These are phyloP conservation scores for Lycia hirtaria DNA, from an alignment of 2,888 invertebrate genomes.

Conservation along the genomic window DNA sequence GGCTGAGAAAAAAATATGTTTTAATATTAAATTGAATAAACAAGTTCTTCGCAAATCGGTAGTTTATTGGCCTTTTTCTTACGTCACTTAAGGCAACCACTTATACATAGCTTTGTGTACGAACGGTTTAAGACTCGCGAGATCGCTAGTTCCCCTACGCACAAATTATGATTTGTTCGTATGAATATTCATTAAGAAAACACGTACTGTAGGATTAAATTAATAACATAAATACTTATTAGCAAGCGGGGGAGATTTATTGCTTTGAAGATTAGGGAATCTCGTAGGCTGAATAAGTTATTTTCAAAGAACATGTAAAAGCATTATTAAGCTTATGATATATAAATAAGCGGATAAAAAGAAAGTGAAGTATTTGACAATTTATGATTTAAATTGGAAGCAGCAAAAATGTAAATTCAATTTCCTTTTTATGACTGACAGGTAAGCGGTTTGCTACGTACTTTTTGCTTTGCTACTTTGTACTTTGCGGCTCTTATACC, in stretches of 20 bases:
- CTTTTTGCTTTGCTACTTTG: too few species aligned
- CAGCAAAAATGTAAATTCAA: not conserved
- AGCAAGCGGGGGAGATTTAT: slow-evolving; percentile 10
- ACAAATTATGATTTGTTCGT: slow-evolving; percentile 20
- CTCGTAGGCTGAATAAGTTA: slow-evolving; percentile 2
- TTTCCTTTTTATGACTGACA: too few species aligned
- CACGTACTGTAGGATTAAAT: slow-evolving; percentile 17
- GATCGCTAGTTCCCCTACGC: slow-evolving; percentile 16
- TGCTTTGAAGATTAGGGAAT: slow-evolving; percentile 8
- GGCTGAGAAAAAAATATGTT: too few species aligned
- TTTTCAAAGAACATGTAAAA: not conserved
- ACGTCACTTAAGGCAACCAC: too few species aligned
- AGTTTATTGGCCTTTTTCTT: not conserved
- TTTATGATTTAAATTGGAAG: not conserved
- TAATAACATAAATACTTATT: slow-evolving; percentile 18
- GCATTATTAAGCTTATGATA: not conserved
- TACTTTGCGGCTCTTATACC: too few species aligned
- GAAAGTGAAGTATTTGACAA: not conserved
- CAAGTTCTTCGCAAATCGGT: too few species aligned
- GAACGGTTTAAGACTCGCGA: not conserved
- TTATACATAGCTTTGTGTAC: not conserved
- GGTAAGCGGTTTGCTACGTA: too few species aligned
- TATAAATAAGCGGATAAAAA: not conserved
- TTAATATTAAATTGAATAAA: too few species aligned
- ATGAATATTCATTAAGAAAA: slow-evolving; percentile 28